Conservation (phyloP, 2,888 invertebrate genomes). For the Nephrotoma appendiculata region DNA sequence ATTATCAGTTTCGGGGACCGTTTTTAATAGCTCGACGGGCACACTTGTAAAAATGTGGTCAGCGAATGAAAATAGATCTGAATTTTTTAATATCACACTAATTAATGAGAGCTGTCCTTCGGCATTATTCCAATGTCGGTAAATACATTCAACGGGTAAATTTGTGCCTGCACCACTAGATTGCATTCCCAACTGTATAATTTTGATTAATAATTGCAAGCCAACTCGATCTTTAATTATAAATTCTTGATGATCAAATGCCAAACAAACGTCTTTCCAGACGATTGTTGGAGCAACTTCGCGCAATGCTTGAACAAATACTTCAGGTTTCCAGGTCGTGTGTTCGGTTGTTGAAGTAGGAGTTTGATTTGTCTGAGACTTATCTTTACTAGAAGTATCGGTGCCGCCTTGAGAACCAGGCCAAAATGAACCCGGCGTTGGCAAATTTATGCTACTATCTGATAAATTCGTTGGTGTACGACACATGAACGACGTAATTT, state of each 20-base stretch:
- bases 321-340: conserved; percentile 72
- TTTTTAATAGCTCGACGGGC: conserved; percentile 77
- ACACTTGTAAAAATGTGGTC: conserved; percentile 83
- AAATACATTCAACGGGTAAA: conserved; percentile 81
- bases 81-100: conserved; percentile 71
- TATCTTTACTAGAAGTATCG: conserved; percentile 19
- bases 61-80: conserved; percentile 88
- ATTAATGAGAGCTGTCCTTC: conserved; percentile 88
- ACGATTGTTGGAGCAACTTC: conserved; percentile 73
- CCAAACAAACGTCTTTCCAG: conserved; percentile 86
- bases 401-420: conserved; percentile 19
- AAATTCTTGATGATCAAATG: conserved; percentile 86
- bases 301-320: conserved; percentile 83
- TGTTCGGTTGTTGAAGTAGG: conserved; percentile 8
- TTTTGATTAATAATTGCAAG: conserved; percentile 66
- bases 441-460: conserved; percentile 56
- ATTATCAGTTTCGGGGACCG: conserved; percentile 87
- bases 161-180: conserved; percentile 54
- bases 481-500: conserved; percentile 75
- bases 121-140: conserved; percentile 82
- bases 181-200: conserved; percentile 67
- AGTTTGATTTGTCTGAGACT: conserved; percentile 15
- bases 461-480: conserved; percentile 50
- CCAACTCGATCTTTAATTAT: conserved; percentile 75
- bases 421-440: conserved; percentile 53